Evolutionary conservation across 2,797 vertebrate species (phyloP), one percentile per base, ranked within the genome.

Genomic region (Cirrhinus molitorella): DNA sequence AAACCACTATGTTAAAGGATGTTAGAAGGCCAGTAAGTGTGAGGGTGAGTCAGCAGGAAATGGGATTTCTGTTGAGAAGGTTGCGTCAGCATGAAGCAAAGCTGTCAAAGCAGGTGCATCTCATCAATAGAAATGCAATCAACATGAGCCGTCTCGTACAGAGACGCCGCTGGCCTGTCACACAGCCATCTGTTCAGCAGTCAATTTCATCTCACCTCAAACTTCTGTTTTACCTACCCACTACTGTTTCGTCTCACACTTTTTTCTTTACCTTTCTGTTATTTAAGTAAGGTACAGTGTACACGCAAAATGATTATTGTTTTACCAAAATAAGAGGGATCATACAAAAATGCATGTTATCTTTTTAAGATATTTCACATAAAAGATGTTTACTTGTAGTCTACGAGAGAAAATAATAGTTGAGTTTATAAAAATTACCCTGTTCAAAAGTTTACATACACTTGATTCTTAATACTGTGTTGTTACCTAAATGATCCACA

Each of bases 121-220:
- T 83, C 43, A 37, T 49, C 25, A 12, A 74, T 67, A 51, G 49
- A 34, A 25, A 23, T 21, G 21, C 45, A 61, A 66, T 57, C 79
- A 57, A n/a, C 55, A 61, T n/a, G 43, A 51, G 43, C 37, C 34
- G 34, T 34, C 13, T 72, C 67, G n/a, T 43, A 79, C 59, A 16
- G 11, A 74, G 51, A 28, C 57, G 21, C 76, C 21, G 47, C 63
- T 81, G 80, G 80, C 57, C 47, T 43, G 77, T 78, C 76, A 47
- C 49, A 6, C 17, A 34, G 37, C 73, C 81, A 81, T 87, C 80
- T 85, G 88, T 71, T 86, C 25, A 19, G 31, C 57, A 67, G 34
- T 74, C 67, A 73, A 66, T 28, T 61, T 66, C 51, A 37, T 53
- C 31, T 72, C 55, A 45, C 66, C 59, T 53, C 59, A 14, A 40